Evolutionary conservation across 2,888 invertebrate species (phyloP), one percentile per base, ranked within the genome.

Genomic region (Macrosiphum euphorbiae): DNA sequence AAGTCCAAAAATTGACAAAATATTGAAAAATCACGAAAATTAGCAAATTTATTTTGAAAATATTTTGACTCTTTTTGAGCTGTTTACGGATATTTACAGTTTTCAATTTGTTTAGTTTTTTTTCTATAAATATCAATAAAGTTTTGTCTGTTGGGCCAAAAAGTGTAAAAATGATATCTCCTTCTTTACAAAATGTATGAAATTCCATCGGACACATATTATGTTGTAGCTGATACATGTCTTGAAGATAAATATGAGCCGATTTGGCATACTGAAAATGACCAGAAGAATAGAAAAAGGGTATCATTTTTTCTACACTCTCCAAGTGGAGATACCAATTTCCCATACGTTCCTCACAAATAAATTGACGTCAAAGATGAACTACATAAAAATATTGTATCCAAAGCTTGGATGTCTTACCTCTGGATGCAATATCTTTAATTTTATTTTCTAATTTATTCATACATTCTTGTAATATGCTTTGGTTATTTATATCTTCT

Each of bases 181-280:
- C 41, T 41, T 41, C 41, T 41, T 41, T 1, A 47, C 50, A 95
- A 92, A 95, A 95, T 92, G 94, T 78, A 85, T 95, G 41, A 92
- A 95, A 95, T 94, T 95, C 95, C 50, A 47, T 61, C 35, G 94
- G 89, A 50, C 94, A 41, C 95, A 95, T 95, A 52, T 52, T 16
- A 52, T 52, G 16, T 52, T 52, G 16, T 52, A 16, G 16, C 16
- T 52, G 16, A 52, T 61, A 61, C 61, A 61, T 61, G 4, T 61
- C 28, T 28, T 28, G 61, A 28, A 61, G 28, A 28, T 61, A 61
- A 16, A 52, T 16, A 52, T 52, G 52, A 52, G 52, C 52, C 16
- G 52, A 52, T 52, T 52, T 52, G 16, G 61, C 61, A 28, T 61
- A 61, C 10, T 61, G 61, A 61, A 61, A 61, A 61, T 61, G 61